Percentiles rank a stretch among this genome's conserved stretches.
phyloP scores from a whole-genome alignment of 2,113 vertebrate species.

The Hippoglossus stenolepis region DNA sequence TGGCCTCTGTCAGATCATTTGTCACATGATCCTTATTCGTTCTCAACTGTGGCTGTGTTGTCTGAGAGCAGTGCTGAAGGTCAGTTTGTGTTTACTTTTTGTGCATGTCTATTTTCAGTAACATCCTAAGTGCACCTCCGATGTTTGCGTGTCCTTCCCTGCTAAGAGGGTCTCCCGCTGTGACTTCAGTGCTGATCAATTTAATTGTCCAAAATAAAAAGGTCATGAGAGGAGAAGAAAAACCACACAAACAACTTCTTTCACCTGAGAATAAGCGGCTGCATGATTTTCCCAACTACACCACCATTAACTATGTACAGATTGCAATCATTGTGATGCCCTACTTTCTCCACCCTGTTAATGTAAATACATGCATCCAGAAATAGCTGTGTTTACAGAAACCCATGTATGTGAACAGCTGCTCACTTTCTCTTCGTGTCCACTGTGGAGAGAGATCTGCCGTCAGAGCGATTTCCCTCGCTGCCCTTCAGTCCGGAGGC shows the following conservation, averaged over 20 bases:
- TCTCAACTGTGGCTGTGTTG: constrained; percentile 13
- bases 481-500: constrained; percentile 14
- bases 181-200: constrained; percentile 46
- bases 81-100: constrained; percentile 37
- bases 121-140: constrained; percentile 31
- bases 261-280: neutral
- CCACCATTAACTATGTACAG: neutral
- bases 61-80: constrained; percentile 46
- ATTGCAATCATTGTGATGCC: neutral
- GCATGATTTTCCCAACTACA: neutral
- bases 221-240: constrained; percentile 28
- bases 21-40: constrained; percentile 17
- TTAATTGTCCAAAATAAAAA: constrained; percentile 54
- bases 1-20: constrained; percentile 15
- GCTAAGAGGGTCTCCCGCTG: constrained; percentile 29
- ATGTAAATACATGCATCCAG: neutral
- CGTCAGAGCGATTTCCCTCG: constrained; percentile 43
- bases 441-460: constrained; percentile 35
- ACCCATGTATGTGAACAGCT: constrained; percentile 43
- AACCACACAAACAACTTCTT: neutral
- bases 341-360: constrained; percentile 21
- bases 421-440: constrained; percentile 40
- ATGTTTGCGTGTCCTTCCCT: neutral
- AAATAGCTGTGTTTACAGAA: constrained; percentile 30
- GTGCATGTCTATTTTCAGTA: constrained; percentile 47